phyloP scores from a whole-genome alignment of 2,888 invertebrate species.

The Dinocampus coccinellae region DNA sequence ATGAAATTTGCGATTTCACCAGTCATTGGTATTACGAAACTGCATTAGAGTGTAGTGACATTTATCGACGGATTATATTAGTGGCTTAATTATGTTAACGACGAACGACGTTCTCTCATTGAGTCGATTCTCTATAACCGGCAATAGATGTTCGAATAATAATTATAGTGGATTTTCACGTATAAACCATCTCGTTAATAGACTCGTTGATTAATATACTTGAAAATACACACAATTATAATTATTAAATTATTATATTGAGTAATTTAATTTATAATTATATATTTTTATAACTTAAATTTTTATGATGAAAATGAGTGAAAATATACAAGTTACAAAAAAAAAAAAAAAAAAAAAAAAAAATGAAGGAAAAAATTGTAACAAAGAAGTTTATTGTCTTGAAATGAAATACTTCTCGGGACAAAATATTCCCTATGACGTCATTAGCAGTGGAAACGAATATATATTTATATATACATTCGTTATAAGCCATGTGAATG shows the following conservation, averaged over 20 bases:
- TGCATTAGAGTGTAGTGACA: constrained; percentile 18
- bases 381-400: constrained; percentile 30
- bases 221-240: constrained; percentile 1
- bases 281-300: background rate
- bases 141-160: constrained; percentile 34
- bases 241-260: no score
- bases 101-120: constrained; percentile 9
- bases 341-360: background rate
- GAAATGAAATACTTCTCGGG: constrained; percentile 29
- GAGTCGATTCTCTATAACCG: background rate
- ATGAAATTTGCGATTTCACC: constrained; percentile 9
- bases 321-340: no score
- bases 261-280: background rate
- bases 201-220: constrained; percentile 23
- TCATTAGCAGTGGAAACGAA: constrained; percentile 19
- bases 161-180: constrained; percentile 5
- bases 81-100: constrained; percentile 37
- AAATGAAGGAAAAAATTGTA: background rate
- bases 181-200: constrained; percentile 13
- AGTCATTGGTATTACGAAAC: background rate
- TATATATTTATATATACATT: constrained; percentile 36
- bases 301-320: background rate
- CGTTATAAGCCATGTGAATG: background rate
- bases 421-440: constrained; percentile 45
- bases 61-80: constrained; percentile 32